These are phyloP conservation scores for Lethocerus indicus DNA, from an alignment of 1,140 invertebrate genomes.

Conservation along the genomic window DNA sequence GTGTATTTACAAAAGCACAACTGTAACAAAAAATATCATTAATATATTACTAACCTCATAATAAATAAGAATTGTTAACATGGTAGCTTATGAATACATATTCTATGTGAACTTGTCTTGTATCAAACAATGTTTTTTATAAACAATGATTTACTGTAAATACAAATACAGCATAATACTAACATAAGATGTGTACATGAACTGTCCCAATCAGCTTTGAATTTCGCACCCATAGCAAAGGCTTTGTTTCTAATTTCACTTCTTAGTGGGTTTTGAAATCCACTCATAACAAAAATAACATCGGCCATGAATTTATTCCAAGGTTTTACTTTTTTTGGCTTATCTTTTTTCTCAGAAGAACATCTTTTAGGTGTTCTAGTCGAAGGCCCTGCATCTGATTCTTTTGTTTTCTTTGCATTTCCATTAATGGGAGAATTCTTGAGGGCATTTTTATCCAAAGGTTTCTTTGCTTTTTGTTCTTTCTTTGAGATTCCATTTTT, in stretches of 20 bases:
- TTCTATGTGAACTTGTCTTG: not conserved
- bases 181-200: slow-evolving; percentile 71
- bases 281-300: slow-evolving; percentile 66
- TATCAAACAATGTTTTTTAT: not conserved
- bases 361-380: too few relatives aligned
- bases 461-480: not conserved
- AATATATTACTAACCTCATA: not conserved
- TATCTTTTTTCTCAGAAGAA: not conserved
- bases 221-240: slow-evolving; percentile 60
- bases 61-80: not conserved
- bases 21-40: slow-evolving; percentile 28
- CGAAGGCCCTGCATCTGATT: not conserved
- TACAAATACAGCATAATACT: slow-evolving; percentile 13
- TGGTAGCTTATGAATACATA: not conserved
- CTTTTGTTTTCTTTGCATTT: not conserved
- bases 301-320: slow-evolving; percentile 39
- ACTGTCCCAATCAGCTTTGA: slow-evolving; percentile 53
- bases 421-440: not conserved
- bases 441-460: not conserved
- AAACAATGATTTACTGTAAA: not conserved
- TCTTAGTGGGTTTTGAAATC: slow-evolving; percentile 68
- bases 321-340: slow-evolving; percentile 23
- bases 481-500: not conserved
- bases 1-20: slow-evolving; percentile 77
- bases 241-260: slow-evolving; percentile 46